Conservation (phyloP, 2,797 vertebrate species). For the Hylomyscus alleni region DNA sequence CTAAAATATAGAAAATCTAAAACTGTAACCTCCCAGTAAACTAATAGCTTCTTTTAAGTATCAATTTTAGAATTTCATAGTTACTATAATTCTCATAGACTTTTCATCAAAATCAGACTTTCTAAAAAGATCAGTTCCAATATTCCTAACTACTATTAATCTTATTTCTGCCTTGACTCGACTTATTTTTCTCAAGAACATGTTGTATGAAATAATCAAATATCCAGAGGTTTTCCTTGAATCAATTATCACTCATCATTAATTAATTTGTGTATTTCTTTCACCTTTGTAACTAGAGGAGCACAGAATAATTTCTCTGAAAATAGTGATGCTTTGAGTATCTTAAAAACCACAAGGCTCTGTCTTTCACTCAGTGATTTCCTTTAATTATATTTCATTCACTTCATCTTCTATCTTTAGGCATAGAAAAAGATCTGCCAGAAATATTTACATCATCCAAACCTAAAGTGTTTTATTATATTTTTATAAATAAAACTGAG, state of each 20-base stretch:
- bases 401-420: not conserved
- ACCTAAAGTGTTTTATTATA: not conserved
- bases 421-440: not conserved
- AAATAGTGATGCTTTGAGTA: not conserved
- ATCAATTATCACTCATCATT: not conserved
- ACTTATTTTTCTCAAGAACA: too few relatives aligned
- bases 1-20: not conserved
- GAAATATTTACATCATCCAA: not conserved
- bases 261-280: conserved; percentile 8
- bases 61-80: not conserved
- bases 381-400: not conserved
- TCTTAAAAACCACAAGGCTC: not conserved
- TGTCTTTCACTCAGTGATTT: not conserved
- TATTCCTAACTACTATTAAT: not conserved
- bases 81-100: not conserved
- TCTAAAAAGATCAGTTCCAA: not conserved
- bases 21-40: not conserved
- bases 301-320: not conserved
- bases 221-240: not conserved
- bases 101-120: not conserved
- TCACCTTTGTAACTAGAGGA: not conserved
- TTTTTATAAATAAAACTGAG: not conserved
- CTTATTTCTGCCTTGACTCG: not conserved
- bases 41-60: not conserved
- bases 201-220: not conserved